Conservation (phyloP, 1,140 invertebrate species). For the Drosophila lini region DNA sequence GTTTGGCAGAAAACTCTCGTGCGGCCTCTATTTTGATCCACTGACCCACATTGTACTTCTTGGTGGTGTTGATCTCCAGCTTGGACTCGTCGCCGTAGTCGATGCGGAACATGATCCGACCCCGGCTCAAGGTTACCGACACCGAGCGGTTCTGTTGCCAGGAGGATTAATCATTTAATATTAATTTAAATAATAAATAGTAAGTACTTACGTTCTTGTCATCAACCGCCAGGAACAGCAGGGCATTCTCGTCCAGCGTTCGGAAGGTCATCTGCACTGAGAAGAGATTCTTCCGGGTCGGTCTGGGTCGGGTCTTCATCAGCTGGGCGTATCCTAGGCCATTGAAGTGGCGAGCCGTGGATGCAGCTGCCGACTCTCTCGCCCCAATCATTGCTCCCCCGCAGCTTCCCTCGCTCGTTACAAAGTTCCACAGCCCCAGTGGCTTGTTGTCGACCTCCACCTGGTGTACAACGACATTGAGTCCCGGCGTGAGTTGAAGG, state of each 20-base stretch:
- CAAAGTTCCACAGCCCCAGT: constrained; percentile 96
- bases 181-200: background rate
- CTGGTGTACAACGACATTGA: constrained; percentile 92
- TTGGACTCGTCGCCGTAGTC: constrained; percentile 88
- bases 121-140: constrained; percentile 90
- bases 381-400: constrained; percentile 81
- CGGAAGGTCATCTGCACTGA: constrained; percentile 92
- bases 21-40: constrained; percentile 91
- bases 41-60: constrained; percentile 92
- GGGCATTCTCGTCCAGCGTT: constrained; percentile 94
- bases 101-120: constrained; percentile 91
- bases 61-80: constrained; percentile 88
- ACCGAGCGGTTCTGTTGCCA: constrained; percentile 89
- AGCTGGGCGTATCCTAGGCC: constrained; percentile 92
- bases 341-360: constrained; percentile 86
- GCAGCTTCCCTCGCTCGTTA: constrained; percentile 88
- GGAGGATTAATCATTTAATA: background rate
- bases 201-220: constrained; percentile 86
- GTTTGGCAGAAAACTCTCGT: constrained; percentile 85
- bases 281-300: constrained; percentile 90
- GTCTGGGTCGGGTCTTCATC: constrained; percentile 86
- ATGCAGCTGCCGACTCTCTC: constrained; percentile 66
- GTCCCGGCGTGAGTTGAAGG: constrained; percentile 85
- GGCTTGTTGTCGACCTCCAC: constrained; percentile 90
- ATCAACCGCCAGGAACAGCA: constrained; percentile 93